A percentile compares a stretch with the other conserved stretches of the same genome.
Conservation (phyloP, 1,140 invertebrate genomes). For the Rhagoletis zephyria region DNA sequence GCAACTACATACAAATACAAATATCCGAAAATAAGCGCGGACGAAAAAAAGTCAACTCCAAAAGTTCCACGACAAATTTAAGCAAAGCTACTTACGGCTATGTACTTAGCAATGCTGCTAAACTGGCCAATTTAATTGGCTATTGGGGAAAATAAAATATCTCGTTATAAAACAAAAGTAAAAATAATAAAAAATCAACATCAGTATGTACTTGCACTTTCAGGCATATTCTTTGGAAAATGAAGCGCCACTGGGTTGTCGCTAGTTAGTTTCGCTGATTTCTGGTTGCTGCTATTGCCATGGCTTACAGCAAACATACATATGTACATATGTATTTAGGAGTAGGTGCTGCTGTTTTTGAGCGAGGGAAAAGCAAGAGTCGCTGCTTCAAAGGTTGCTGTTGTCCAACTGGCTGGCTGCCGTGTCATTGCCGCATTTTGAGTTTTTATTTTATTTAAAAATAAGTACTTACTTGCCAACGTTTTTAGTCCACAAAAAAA, state of each 20-base stretch:
- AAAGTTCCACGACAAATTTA: not conserved
- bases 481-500: not conserved
- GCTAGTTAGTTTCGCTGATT: not conserved
- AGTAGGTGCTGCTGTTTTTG: not conserved
- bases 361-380: not conserved
- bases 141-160: not conserved
- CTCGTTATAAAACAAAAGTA: not conserved
- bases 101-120: not conserved
- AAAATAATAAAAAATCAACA: not conserved
- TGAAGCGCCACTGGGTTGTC: not conserved
- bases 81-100: not conserved
- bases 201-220: not conserved
- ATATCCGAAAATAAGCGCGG: too few species aligned
- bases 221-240: not conserved
- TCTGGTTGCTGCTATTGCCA: not conserved
- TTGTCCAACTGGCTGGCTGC: not conserved
- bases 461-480: not conserved
- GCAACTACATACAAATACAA: too few species aligned
- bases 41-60: not conserved
- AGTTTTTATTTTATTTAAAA: not conserved
- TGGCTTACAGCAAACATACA: not conserved
- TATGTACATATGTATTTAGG: too few species aligned
- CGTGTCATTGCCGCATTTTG: not conserved
- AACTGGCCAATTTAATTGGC: slow-evolving; percentile 18
- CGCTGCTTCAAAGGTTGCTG: not conserved